Conservation (phyloP, 1,140 invertebrate genomes). For the Araneus ventricosus region DNA sequence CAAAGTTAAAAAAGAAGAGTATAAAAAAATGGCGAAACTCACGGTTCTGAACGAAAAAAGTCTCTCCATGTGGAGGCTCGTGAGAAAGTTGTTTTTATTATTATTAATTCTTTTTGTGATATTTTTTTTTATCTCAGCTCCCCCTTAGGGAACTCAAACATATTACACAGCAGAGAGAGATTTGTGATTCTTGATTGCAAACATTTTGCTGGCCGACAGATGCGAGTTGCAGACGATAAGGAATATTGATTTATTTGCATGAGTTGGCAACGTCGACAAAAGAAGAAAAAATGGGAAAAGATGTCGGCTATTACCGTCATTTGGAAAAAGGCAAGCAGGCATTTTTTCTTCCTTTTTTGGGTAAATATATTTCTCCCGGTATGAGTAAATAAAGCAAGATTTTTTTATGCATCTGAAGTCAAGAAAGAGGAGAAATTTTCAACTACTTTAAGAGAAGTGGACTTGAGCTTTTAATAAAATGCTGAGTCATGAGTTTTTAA, state of each 20-base stretch:
- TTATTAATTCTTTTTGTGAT: neutral
- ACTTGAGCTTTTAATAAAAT: conserved; percentile 2
- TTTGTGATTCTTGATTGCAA: conserved; percentile 30
- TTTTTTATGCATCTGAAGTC: neutral
- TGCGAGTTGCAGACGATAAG: neutral
- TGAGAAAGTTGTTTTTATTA: conserved; percentile 17
- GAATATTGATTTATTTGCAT: conserved; percentile 19
- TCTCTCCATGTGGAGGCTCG: neutral
- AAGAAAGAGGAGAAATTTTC: neutral
- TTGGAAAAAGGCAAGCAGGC: neutral
- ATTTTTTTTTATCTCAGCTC: neutral
- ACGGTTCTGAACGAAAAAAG: neutral
- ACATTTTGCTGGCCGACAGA: neutral
- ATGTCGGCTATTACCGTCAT: conserved; percentile 8
- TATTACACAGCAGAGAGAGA: neutral
- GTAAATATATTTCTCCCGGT: neutral
- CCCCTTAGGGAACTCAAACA: neutral
- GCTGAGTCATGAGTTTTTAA: neutral
- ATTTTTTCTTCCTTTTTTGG: neutral
- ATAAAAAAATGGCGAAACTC: neutral
- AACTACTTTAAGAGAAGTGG: neutral
- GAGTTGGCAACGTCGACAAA: neutral
- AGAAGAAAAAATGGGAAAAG: neutral
- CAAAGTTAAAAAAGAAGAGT: neutral
- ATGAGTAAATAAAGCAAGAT: neutral